Base-by-base conservation (phyloP, 1,140 invertebrate genomes). In the Leptinotarsa undecemlineata region DNA sequence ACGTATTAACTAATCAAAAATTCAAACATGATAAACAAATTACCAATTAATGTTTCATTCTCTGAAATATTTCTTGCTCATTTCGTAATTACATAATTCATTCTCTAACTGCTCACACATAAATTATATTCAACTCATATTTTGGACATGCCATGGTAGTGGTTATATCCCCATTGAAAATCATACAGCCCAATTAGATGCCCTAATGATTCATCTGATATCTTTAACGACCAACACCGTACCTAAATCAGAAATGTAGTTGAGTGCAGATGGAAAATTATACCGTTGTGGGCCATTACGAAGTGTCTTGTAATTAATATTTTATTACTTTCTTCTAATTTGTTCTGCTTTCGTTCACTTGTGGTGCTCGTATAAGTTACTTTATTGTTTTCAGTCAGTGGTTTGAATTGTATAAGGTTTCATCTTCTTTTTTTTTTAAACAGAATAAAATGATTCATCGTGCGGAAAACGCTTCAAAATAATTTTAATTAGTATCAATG, bases 231-330 rank as follows among this genome's bases (percentile, higher is more conserved):
- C 51, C 51, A 57, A 57, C n/a, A 15, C 3, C 51, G 3, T 57
- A 57, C 51, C 51, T 17, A 57, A 57, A 19, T 17, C 51, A 57
- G 15, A 15, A 57, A 57, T 14, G 51, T 57, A 57, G 64, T 67
- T 26, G n/a, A 23, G 17, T 13, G 64, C 14, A 42, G 64, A 67
- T 17, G 26, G 20, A 42, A 67, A 67, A 67, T 67, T 67, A 42
- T 67, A 23, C 4, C 64, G 64, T 67, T 42, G 26, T 21, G 6
- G 4, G 42, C 15, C 64, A 42, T 67, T 17, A 42, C 42, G 64
- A 67, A 23, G 23, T n/a, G 23, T 67, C 64, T n/a, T 57, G 17
- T 19, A 57, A 57, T 57, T 57, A 17, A 17, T 19, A 57, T 57
- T 57, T 57, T n/a, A 57, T 57, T 57, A n/a, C n/a, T 17, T 57